These are phyloP conservation scores for Zosterops borbonicus DNA, from an alignment of 2,113 vertebrate genomes.

Conservation along the genomic window DNA sequence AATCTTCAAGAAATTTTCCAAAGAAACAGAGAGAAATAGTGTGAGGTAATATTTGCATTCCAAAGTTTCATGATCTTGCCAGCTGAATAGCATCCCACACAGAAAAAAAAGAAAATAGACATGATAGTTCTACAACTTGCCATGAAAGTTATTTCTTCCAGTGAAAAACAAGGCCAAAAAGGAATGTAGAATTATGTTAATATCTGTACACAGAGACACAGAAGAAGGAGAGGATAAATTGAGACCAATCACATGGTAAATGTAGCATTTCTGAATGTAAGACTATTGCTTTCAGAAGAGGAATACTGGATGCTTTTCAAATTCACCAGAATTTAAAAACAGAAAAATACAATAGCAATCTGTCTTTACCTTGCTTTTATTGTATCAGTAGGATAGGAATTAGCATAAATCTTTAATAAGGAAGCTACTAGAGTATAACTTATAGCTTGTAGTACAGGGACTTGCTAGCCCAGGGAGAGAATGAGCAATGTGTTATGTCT, in stretches of 20 bases:
- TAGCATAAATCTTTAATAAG: constrained; percentile 27
- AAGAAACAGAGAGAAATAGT: neutral
- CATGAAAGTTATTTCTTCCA: neutral
- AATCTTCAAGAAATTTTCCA: neutral
- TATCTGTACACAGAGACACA: neutral
- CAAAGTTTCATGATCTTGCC: neutral
- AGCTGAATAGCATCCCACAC: neutral
- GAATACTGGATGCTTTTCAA: neutral
- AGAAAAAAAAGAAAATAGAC: neutral
- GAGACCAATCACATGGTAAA: neutral
- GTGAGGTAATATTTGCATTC: neutral
- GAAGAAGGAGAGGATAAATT: neutral
- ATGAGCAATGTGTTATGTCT: neutral
- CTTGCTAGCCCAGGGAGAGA: neutral
- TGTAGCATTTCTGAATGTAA: neutral
- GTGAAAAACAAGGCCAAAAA: neutral
- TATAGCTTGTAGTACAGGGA: neutral
- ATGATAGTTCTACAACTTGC: neutral
- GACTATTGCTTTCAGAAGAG: neutral
- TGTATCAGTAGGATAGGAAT: neutral
- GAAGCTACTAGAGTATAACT: neutral
- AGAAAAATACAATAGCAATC: neutral
- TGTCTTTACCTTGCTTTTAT: neutral
- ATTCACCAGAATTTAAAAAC: neutral
- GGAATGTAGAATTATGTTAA: neutral